phyloP scores from a whole-genome alignment of 2,888 invertebrate species.

The Lepidochitona cinerea region DNA sequence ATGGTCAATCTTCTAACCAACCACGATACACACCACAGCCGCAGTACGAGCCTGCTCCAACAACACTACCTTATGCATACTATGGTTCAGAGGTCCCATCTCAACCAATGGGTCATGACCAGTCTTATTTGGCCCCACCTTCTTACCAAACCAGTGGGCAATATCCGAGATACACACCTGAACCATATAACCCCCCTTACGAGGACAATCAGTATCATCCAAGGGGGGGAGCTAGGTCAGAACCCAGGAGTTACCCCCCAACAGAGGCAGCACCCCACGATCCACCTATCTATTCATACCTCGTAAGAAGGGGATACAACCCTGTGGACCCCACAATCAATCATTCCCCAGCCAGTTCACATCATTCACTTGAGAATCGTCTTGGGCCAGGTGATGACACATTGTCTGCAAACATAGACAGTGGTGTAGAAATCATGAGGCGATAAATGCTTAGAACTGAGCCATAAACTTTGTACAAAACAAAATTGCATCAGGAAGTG shows the following conservation, averaged over 20 bases:
- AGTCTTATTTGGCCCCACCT: neutral
- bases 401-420: constrained; percentile 35
- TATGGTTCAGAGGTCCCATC: neutral
- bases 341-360: constrained; percentile 31
- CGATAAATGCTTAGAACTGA: constrained; percentile 8
- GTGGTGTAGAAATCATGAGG: constrained; percentile 46
- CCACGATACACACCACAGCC: neutral
- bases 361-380: neutral
- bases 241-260: neutral
- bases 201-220: neutral
- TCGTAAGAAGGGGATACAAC: constrained; percentile 57
- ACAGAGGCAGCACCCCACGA: neutral
- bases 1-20: neutral
- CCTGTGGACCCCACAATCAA: constrained; percentile 39
- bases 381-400: constrained; percentile 27
- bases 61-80: neutral
- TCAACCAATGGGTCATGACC: neutral
- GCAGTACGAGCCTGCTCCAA: neutral
- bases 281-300: constrained; percentile 53
- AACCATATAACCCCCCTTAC: neutral
- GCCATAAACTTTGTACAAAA: too few species aligned
- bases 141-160: neutral
- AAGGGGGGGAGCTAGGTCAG: neutral
- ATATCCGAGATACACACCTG: neutral
- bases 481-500: too few species aligned